Percentiles rank a stretch among this genome's conserved stretches.
Conservation (phyloP, 2,797 vertebrate genomes). For the Thaleichthys pacificus region DNA sequence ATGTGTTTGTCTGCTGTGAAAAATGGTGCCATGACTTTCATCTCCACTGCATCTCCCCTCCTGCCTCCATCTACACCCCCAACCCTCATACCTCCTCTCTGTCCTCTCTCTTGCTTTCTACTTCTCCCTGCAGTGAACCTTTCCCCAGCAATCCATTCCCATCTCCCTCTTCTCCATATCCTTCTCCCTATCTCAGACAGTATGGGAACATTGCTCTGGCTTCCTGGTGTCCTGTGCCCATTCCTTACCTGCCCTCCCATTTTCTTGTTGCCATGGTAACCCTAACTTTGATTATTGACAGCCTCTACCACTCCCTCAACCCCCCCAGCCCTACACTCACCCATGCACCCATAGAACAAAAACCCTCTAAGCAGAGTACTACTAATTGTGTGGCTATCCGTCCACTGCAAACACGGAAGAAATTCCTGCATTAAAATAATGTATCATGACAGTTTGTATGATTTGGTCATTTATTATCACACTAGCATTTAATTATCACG, state of each 20-base stretch:
- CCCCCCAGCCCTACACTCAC: background rate
- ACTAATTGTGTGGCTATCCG: no score
- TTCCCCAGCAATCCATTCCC: conserved; percentile 62
- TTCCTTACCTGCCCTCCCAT: conserved; percentile 56
- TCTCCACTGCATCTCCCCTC: conserved; percentile 51
- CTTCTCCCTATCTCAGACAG: conserved; percentile 10
- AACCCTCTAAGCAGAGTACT: background rate
- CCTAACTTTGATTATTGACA: conserved; percentile 50
- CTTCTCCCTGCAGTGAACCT: conserved; percentile 59
- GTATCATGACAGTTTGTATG: no score
- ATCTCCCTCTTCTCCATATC: conserved; percentile 34
- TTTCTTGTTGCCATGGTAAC: conserved; percentile 65
- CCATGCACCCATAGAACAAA: background rate
- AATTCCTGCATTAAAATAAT: no score
- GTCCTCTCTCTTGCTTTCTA: background rate
- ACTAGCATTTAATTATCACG: no score
- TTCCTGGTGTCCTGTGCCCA: conserved; percentile 25
- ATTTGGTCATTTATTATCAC: no score
- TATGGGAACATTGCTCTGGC: no score
- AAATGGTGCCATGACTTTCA: conserved; percentile 87
- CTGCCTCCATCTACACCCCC: background rate
- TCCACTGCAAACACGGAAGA: no score
- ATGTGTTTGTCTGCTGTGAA: conserved; percentile 99
- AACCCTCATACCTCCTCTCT: background rate
- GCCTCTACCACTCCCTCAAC: conserved; percentile 45